Evolutionary conservation across 2,113 vertebrate species (phyloP), one percentile per base, ranked within the genome.

Genomic region (Oceanites oceanicus): DNA sequence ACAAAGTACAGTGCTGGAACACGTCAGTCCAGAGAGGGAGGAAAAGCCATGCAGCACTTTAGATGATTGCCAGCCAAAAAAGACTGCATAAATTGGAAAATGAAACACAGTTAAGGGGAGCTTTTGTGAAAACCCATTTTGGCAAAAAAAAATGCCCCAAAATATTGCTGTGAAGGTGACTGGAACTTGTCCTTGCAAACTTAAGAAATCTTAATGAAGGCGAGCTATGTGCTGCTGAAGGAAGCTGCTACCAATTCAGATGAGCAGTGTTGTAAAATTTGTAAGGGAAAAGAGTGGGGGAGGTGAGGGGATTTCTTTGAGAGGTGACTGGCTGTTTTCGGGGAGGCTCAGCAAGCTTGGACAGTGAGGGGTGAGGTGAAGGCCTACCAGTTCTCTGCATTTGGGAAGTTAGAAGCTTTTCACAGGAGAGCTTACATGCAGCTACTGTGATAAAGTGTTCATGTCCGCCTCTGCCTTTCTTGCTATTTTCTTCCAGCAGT

Each of bases 21-120:
- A 50, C 1, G 0, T 45, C 0, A 0, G n/a, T 72, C 13, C 66
- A 82, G 78, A 75, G 55, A 74, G 15, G n/a, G 19, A 92, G 32
- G 36, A 85, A 55, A 88, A 75, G 38, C 53, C 58, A 19, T 36
- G 16, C 34, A 65, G 16, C 40, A 15, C 19, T 72, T 92, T 1
- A 73, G n/a, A 44, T 1, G 3, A 68, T 40, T 90, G 22, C 58
- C 71, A 75, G 26, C 19, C 25, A 58, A 55, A 92, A 58, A 45
- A 65, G n/a, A 21, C 29, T 53, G 32, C 20, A 6, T 73, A 86
- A 70, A 70, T 40, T 88, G 83, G 36, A 83, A 91, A 86, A 91
- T 40, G 11, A 78, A 66, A 18, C 63, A 49, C 13, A 36, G 34
- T 49, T 89, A 70, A 84, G 11, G 21, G 19, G 17, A 66, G 15